phyloP scores from a whole-genome alignment of 2,113 vertebrate genomes.

The Oryzias woworae region DNA sequence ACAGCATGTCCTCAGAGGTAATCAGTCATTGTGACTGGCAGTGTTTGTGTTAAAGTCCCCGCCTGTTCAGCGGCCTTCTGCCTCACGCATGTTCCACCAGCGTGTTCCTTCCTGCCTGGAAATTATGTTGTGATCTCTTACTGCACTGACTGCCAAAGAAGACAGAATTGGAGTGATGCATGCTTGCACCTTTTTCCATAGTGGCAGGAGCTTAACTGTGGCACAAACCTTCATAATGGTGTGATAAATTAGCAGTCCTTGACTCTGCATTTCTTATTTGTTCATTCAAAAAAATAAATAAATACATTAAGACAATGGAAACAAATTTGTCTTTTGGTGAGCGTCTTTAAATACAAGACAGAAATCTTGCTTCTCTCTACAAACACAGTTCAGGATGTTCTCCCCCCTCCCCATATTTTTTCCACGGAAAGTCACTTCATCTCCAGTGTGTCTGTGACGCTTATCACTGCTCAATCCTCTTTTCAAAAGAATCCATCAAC shows the following conservation, averaged over 20 bases:
- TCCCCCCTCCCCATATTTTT: constrained; percentile 24
- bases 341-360: constrained; percentile 34
- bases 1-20: constrained; percentile 60
- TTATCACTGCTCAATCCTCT: constrained; percentile 51
- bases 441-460: constrained; percentile 42
- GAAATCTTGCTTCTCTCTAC: constrained; percentile 2
- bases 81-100: constrained; percentile 45
- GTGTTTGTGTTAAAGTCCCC: constrained; percentile 67
- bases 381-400: not conserved
- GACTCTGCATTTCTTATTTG: constrained; percentile 31
- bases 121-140: constrained; percentile 66
- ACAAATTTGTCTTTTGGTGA: constrained; percentile 19
- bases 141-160: constrained; percentile 35
- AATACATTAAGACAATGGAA: constrained; percentile 29
- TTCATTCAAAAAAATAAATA: constrained; percentile 24
- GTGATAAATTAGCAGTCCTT: constrained; percentile 38
- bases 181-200: constrained; percentile 34
- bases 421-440: constrained; percentile 35
- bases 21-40: constrained; percentile 79
- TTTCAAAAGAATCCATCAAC: constrained; percentile 55
- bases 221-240: constrained; percentile 41
- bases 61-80: constrained; percentile 58
- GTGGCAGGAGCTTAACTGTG: constrained; percentile 29
- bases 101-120: constrained; percentile 66
- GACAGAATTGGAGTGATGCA: constrained; percentile 29